A percentile compares a stretch with the other conserved stretches of the same genome.
These are phyloP conservation scores for Littorina saxatilis DNA, from an alignment of 1,140 invertebrate species.

Conservation along the genomic window DNA sequence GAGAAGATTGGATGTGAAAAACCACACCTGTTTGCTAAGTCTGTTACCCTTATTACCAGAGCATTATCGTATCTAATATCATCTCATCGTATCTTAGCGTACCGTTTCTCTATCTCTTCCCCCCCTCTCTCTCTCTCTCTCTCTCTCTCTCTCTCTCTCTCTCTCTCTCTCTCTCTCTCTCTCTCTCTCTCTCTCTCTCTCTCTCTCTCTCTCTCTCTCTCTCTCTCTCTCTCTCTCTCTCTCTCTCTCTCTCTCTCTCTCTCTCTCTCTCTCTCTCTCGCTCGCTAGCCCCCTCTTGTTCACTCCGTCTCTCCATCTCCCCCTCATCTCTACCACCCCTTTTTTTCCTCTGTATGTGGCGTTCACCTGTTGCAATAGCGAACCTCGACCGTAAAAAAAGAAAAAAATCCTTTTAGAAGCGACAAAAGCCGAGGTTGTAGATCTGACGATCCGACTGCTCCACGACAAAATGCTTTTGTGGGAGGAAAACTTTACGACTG, in stretches of 20 bases:
- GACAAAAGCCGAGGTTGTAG: constrained; percentile 12
- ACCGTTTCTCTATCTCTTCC: too few species aligned
- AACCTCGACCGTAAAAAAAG: not conserved
- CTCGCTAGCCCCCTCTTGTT: not conserved
- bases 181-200: too few species aligned
- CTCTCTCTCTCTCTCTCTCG: not conserved
- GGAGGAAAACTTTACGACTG: constrained; percentile 22
- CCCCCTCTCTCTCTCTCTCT: too few species aligned
- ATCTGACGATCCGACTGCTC: not conserved
- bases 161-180: too few species aligned
- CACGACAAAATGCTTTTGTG: constrained; percentile 27
- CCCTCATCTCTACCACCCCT: not conserved
- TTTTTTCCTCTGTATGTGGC: not conserved
- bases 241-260: not conserved
- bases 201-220: too few species aligned
- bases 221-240: not conserved
- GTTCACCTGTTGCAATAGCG: too few species aligned
- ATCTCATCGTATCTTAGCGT: too few species aligned
- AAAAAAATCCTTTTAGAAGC: not conserved
- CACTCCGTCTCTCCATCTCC: not conserved
- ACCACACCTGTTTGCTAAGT: too few species aligned
- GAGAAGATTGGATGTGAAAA: too few species aligned
- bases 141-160: too few species aligned
- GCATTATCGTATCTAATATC: too few species aligned
- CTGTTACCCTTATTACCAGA: too few species aligned